phyloP scores from a whole-genome alignment of 2,113 vertebrate species.

The Grallaria varia region DNA sequence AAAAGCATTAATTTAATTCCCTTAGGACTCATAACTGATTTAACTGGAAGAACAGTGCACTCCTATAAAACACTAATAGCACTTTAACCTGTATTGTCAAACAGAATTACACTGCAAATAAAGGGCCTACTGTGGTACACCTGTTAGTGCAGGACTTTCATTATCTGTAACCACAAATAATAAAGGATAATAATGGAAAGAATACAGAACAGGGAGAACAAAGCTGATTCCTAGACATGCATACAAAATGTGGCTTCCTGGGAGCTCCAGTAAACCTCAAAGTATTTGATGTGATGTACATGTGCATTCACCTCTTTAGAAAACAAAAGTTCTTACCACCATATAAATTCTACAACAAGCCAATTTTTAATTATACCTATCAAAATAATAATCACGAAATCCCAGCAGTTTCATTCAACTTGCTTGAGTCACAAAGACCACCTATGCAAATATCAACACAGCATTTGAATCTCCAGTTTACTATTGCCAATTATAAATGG shows the following conservation, averaged over 20 bases:
- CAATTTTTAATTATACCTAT: conserved; percentile 39
- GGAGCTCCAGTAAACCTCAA: conserved; percentile 37
- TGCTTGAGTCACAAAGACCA: background rate
- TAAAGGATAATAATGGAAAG: background rate
- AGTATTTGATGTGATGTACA: conserved; percentile 19
- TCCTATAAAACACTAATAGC: background rate
- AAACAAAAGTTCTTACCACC: conserved; percentile 21
- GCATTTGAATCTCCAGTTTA: background rate
- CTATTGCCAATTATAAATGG: background rate
- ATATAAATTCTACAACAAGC: conserved; percentile 1
- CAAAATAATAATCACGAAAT: conserved; percentile 30
- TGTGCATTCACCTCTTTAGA: background rate
- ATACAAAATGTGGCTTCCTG: background rate
- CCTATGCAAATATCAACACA: conserved; percentile 4
- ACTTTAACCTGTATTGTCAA: background rate
- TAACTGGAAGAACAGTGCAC: background rate
- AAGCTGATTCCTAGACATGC: background rate
- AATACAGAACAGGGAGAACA: background rate
- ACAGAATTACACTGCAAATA: background rate
- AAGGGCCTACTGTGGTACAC: background rate
- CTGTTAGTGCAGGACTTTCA: background rate
- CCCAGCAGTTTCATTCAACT: background rate
- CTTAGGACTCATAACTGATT: background rate
- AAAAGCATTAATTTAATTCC: background rate
- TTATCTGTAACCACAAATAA: background rate